phyloP scores from a whole-genome alignment of 1,140 invertebrate genomes.

The Caerostris darwini region DNA sequence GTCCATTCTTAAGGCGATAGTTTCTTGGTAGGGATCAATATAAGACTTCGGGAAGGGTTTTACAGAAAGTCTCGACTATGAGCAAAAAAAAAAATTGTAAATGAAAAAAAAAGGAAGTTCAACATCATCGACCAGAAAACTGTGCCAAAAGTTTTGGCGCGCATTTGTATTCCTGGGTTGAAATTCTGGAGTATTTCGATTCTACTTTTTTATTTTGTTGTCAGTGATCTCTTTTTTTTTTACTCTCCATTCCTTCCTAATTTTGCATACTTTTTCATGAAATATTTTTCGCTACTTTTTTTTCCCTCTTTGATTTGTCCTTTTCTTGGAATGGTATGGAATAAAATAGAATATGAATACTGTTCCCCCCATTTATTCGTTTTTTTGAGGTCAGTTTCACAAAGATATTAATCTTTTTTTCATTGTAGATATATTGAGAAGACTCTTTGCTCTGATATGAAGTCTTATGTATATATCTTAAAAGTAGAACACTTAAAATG shows the following conservation, averaged over 20 bases:
- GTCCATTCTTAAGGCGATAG: conserved; percentile 23
- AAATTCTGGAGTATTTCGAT: conserved; percentile 22
- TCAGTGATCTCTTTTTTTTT: conserved; percentile 28
- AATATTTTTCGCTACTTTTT: background rate
- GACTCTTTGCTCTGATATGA: too few species aligned
- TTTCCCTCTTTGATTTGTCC: background rate
- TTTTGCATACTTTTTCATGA: conserved; percentile 23
- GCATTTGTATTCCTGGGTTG: conserved; percentile 29
- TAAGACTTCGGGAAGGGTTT: conserved; percentile 14
- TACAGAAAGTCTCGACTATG: conserved; percentile 47
- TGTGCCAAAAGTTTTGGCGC: conserved; percentile 48
- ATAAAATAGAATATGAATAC: background rate
- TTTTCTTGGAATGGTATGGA: background rate
- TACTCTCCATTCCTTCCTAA: background rate
- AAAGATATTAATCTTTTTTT: background rate
- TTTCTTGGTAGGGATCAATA: conserved; percentile 32
- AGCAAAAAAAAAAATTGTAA: background rate
- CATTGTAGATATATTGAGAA: background rate
- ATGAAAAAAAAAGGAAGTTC: background rate
- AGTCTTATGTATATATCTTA: too few species aligned
- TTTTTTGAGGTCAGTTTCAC: conserved; percentile 16
- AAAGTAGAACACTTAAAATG: too few species aligned
- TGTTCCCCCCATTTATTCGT: background rate
- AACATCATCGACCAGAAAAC: conserved; percentile 48
- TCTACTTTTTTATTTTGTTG: background rate